A percentile compares a stretch with the other conserved stretches of the same genome.
Evolutionary conservation across 2,888 invertebrate species (phyloP).

Genomic region (Brachyopa scutellaris): DNA sequence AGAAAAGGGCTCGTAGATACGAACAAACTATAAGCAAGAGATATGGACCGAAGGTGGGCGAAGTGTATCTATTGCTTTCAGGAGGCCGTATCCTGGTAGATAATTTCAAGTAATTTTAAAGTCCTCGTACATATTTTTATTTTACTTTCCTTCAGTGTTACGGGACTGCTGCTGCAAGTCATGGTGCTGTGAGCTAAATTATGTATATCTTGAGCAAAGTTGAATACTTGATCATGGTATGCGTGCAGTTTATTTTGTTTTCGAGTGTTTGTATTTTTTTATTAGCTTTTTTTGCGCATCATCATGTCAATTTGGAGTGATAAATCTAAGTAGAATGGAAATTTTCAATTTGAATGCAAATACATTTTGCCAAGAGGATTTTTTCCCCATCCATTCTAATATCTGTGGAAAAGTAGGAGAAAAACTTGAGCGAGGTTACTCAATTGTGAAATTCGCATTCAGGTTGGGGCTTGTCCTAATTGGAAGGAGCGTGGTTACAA

Average conservation of each 20-base stretch:
- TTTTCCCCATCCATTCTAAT: conserved; percentile 3
- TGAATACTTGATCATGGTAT: conserved; percentile 5
- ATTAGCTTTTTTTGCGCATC: conserved; percentile 25
- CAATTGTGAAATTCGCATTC: background rate
- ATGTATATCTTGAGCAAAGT: background rate
- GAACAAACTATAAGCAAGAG: conserved; percentile 24
- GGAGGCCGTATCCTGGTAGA: conserved; percentile 1
- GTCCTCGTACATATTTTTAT: background rate
- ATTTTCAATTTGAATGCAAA: conserved; percentile 62
- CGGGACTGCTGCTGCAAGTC: conserved; percentile 2
- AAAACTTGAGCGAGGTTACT: background rate
- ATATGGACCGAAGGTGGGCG: conserved; percentile 5
- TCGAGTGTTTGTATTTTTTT: background rate
- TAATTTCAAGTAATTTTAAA: conserved; percentile 40
- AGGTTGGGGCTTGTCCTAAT: background rate
- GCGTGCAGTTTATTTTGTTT: background rate
- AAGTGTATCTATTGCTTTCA: conserved; percentile 19
- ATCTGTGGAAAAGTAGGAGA: background rate
- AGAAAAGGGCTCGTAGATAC: conserved; percentile 24
- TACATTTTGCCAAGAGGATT: conserved; percentile 26
- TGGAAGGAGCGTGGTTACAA: no score
- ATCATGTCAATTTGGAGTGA: conserved; percentile 49
- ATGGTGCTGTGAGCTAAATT: background rate
- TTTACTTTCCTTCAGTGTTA: background rate
- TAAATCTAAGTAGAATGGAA: conserved; percentile 39